Base-by-base conservation (phyloP, 2,888 invertebrate genomes). In the Ormyrus labotus region DNA sequence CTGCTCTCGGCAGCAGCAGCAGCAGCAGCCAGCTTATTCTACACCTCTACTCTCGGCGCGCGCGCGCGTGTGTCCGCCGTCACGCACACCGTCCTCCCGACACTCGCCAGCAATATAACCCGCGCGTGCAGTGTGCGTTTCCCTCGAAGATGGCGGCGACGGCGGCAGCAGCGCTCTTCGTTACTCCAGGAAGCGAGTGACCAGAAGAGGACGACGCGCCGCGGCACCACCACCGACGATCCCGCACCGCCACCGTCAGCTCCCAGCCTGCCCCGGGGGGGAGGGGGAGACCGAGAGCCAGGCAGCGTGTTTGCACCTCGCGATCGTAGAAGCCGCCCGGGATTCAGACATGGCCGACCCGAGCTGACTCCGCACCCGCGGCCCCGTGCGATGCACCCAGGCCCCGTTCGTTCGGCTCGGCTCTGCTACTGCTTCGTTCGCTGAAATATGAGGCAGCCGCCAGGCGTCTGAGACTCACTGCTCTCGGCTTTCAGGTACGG, bases 91-190 rank as follows among this genome's bases (percentile, higher is more conserved):
- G 34, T 34, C 34, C 34, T 34, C 34, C 34, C 55, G 34, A 34
- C 19, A 9, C 47, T 47, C 34, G 34, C 34, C 34, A 34, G 34
- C 34, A 34, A 34, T 58, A 6, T n/a, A 19, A 64, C 7, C n/a
- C 11, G 61, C 19, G 64, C 63, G 55, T 19, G 34, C 34, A 34
- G 73, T 64, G 67, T 63, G 78, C 57, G 60, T 72, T 45, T 50
- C 70, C 77, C 67, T 74, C 77, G 80, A 82, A 82, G 82, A 82
- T 82, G 82, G 82, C 82, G 82, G 80, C 77, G 73, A 72, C 68
- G 78, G 77, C 78, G 70, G 81, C 81, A 67, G 72, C 34, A 34
- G 34, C 34, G 34, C 34, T 34, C 34, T 4, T 34, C 34, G 34
- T 34, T 34, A 34, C 80, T 74, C 79, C 73, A 67, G 78, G 73